These are phyloP conservation scores for Andrena camellia DNA, from an alignment of 2,888 invertebrate genomes.

Conservation along the genomic window DNA sequence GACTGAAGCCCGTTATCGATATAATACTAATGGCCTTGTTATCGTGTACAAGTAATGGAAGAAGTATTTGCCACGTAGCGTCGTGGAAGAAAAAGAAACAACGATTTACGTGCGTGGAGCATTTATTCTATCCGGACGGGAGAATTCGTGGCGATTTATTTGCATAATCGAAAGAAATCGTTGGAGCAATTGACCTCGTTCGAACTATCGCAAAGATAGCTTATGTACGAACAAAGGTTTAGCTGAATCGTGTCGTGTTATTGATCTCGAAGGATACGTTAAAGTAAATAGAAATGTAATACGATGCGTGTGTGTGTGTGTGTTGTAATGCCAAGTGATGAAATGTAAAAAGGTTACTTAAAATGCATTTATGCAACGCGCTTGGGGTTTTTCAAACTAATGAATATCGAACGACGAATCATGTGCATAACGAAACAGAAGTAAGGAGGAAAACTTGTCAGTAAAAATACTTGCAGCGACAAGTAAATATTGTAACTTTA, in stretches of 20 bases:
- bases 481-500: neutral
- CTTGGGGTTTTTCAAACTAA: conserved; percentile 27
- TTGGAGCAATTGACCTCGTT: conserved; percentile 44
- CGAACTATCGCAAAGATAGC: conserved; percentile 32
- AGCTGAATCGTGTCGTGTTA: conserved; percentile 36
- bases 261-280: conserved; percentile 48
- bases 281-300: conserved; percentile 40
- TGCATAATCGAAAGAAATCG: conserved; percentile 11
- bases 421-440: neutral
- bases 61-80: conserved; percentile 32
- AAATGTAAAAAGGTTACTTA: conserved; percentile 13
- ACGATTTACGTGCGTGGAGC: neutral
- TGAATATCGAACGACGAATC: conserved; percentile 24
- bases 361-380: conserved; percentile 34
- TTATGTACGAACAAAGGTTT: conserved; percentile 4
- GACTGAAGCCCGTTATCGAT: conserved; percentile 45
- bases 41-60: conserved; percentile 44
- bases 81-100: neutral
- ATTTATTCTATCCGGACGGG: neutral
- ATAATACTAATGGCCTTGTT: conserved; percentile 46
- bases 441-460: neutral
- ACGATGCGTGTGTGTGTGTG: conserved; percentile 4
- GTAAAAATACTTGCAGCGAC: neutral
- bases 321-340: conserved; percentile 19
- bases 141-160: neutral